A percentile compares a stretch with the other conserved stretches of the same genome.
Conservation (phyloP, 53 echinoderm and acorn worm genomes). For the Actinopyga echinites region DNA sequence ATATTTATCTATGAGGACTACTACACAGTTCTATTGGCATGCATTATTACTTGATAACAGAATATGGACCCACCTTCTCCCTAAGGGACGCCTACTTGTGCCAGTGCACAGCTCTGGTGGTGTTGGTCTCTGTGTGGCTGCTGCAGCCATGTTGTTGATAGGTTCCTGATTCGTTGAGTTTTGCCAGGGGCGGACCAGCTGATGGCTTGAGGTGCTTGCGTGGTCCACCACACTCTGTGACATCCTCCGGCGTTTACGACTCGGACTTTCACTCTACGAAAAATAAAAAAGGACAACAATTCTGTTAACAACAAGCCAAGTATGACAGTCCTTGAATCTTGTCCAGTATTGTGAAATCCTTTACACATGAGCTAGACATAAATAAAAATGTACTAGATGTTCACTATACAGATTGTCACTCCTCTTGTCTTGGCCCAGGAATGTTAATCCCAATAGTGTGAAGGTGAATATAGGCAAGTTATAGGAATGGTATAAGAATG, state of each 20-base stretch:
- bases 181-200: slow-evolving; percentile 94
- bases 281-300: slow-evolving; percentile 1
- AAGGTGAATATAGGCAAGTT: too few species aligned
- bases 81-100: slow-evolving; percentile 10
- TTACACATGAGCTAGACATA: too few species aligned
- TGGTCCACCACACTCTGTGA: slow-evolving; percentile 93
- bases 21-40: too few species aligned
- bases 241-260: slow-evolving; percentile 98
- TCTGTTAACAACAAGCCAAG: background rate
- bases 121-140: slow-evolving; percentile 36
- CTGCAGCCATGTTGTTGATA: slow-evolving; percentile 60
- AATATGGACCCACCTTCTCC: slow-evolving; percentile 14
- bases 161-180: slow-evolving; percentile 9
- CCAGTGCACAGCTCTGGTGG: background rate
- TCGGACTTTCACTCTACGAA: slow-evolving; percentile 98
- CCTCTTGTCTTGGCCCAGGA: too few species aligned
- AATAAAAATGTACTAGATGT: too few species aligned
- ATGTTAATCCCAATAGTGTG: too few species aligned
- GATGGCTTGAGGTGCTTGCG: slow-evolving; percentile 75
- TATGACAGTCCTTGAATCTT: background rate
- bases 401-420: too few species aligned
- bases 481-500: too few species aligned
- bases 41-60: too few species aligned
- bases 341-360: too few species aligned
- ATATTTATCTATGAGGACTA: too few species aligned